phyloP scores from a whole-genome alignment of 1,140 invertebrate species.

The Trigoniulus corallinus region DNA sequence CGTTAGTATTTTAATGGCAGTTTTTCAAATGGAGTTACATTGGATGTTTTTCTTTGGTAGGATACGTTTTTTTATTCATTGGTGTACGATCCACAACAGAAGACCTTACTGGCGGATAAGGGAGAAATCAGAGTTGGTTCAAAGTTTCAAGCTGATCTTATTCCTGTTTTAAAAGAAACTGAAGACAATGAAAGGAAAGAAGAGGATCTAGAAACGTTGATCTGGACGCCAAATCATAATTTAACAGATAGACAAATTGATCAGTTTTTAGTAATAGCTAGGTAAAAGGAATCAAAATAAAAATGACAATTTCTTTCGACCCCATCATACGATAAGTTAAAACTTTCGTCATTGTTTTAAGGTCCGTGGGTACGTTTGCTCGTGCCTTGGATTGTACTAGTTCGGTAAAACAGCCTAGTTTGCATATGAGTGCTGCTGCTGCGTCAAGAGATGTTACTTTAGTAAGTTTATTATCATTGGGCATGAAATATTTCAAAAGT shows the following conservation, averaged over 20 bases:
- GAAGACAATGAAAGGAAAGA: conserved; percentile 57
- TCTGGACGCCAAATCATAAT: conserved; percentile 81
- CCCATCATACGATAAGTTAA: too few relatives aligned
- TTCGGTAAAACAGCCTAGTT: conserved; percentile 90
- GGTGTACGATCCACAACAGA: conserved; percentile 97
- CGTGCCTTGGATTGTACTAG: conserved; percentile 94
- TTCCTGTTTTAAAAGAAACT: conserved; percentile 17
- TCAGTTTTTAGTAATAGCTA: conserved; percentile 93
- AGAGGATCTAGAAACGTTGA: conserved; percentile 70
- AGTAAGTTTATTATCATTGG: conserved; percentile 32
- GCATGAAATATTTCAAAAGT: too few relatives aligned
- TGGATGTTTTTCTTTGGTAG: conserved; percentile 33
- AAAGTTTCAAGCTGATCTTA: conserved; percentile 82
- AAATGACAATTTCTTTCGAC: too few relatives aligned
- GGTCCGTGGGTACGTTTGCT: conserved; percentile 96
- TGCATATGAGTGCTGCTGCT: conserved; percentile 97
- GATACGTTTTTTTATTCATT: conserved; percentile 99
- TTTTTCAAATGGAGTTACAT: not conserved
- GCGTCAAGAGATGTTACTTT: conserved; percentile 95
- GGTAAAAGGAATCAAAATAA: too few relatives aligned
- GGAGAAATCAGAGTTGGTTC: conserved; percentile 87
- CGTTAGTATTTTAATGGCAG: not conserved
- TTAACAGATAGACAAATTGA: conserved; percentile 92
- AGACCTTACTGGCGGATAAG: conserved; percentile 95
- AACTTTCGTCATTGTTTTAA: conserved; percentile 17